A percentile compares a stretch with the other conserved stretches of the same genome.
phyloP scores from a whole-genome alignment of 2,888 invertebrate genomes.

The Drosophila colorata region DNA sequence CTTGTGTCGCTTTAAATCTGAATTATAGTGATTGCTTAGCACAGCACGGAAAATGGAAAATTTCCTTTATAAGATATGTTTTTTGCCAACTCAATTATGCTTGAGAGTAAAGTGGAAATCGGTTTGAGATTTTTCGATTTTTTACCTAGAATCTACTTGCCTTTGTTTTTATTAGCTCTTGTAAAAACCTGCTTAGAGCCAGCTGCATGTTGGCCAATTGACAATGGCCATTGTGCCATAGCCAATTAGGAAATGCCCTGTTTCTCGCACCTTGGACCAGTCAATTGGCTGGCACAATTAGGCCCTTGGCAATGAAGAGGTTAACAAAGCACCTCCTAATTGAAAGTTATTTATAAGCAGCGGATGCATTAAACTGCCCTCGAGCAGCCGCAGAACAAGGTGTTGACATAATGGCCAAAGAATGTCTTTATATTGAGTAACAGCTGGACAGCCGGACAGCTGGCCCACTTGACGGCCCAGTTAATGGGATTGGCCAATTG shows the following conservation, averaged over 20 bases:
- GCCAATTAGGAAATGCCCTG: slow-evolving; percentile 19
- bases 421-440: slow-evolving; percentile 44
- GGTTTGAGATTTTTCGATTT: background rate
- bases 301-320: slow-evolving; percentile 25
- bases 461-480: background rate
- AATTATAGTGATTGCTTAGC: slow-evolving; percentile 28
- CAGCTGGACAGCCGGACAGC: slow-evolving; percentile 10
- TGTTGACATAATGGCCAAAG: slow-evolving; percentile 33
- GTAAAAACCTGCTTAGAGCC: background rate
- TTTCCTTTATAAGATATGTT: background rate
- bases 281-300: slow-evolving; percentile 49
- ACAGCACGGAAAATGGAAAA: background rate
- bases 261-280: slow-evolving; percentile 5
- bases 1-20: slow-evolving; percentile 22
- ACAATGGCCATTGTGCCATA: slow-evolving; percentile 4
- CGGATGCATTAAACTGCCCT: slow-evolving; percentile 40
- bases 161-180: no score
- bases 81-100: background rate
- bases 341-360: slow-evolving; percentile 69
- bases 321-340: slow-evolving; percentile 65
- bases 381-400: slow-evolving; percentile 9
- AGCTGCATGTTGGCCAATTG: slow-evolving; percentile 14
- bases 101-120: background rate
- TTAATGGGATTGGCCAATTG: slow-evolving; percentile 60
- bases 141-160: no score